Evolutionary conservation across 2,797 vertebrate genomes (phyloP).

Genomic region (Melanotaenia pygmaea): DNA sequence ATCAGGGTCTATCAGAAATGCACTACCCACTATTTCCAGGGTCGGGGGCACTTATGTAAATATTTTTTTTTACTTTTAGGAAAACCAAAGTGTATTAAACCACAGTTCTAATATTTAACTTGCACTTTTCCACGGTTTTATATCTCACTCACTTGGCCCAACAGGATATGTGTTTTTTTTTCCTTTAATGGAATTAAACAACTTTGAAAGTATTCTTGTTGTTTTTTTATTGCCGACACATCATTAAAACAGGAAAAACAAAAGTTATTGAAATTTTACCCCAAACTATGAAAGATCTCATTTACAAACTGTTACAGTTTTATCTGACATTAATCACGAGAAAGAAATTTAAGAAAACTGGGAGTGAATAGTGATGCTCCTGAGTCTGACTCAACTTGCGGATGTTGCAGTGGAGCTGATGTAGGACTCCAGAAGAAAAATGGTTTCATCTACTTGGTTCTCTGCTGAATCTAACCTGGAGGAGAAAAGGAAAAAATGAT

Average conservation of each 20-base stretch:
- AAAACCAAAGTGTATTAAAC: slow-evolving; percentile 63
- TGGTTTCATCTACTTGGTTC: slow-evolving; percentile 95
- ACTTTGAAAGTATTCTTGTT: slow-evolving; percentile 30
- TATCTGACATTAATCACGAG: slow-evolving; percentile 17
- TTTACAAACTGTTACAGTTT: slow-evolving; percentile 43
- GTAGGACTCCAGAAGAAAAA: slow-evolving; percentile 92
- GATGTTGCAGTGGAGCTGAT: slow-evolving; percentile 70
- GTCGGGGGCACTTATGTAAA: slow-evolving; percentile 78
- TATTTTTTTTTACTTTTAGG: slow-evolving; percentile 53
- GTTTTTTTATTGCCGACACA: slow-evolving; percentile 35
- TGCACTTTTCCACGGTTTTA: slow-evolving; percentile 57
- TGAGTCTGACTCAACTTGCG: slow-evolving; percentile 54
- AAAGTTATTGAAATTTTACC: slow-evolving; percentile 30
- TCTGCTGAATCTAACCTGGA: slow-evolving; percentile 93
- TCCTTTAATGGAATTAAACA: slow-evolving; percentile 63
- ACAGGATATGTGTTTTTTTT: slow-evolving; percentile 44
- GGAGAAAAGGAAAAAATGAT: neutral
- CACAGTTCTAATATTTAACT: slow-evolving; percentile 78
- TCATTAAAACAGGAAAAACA: slow-evolving; percentile 32
- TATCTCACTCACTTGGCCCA: slow-evolving; percentile 53
- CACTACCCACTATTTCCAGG: slow-evolving; percentile 70
- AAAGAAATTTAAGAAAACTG: neutral
- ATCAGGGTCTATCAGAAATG: slow-evolving; percentile 60
- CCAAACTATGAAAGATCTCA: slow-evolving; percentile 26
- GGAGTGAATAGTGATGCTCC: neutral